Evolutionary conservation across 2,888 invertebrate species (phyloP).

Genomic region (Campopleginae sp.): DNA sequence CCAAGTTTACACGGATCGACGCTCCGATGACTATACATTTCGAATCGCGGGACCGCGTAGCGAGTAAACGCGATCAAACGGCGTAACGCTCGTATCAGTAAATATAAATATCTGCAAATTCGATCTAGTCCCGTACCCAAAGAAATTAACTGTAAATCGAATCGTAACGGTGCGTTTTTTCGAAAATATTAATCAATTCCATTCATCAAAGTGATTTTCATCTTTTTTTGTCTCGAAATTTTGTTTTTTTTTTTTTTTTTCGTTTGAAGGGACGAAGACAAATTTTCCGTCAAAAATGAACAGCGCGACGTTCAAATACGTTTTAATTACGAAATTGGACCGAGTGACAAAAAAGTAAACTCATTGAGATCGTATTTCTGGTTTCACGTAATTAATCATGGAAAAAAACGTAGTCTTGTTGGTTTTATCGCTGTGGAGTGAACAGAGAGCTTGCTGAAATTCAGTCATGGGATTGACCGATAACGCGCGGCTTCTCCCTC

Average conservation of each 20-base stretch:
- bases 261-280: not conserved
- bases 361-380: constrained; percentile 16
- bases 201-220: not conserved
- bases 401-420: constrained; percentile 15
- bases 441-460: constrained; percentile 37
- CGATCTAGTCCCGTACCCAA: not conserved
- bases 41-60: constrained; percentile 17
- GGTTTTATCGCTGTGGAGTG: constrained; percentile 2
- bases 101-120: not conserved
- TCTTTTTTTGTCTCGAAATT: not conserved
- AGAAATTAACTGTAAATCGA: not conserved
- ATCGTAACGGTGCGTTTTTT: not conserved
- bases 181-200: not conserved
- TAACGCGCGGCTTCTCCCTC: constrained; percentile 74
- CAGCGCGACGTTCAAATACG: not conserved
- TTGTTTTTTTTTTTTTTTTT: not conserved
- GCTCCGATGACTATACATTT: constrained; percentile 67
- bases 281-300: not conserved
- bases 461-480: constrained; percentile 67
- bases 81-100: constrained; percentile 69
- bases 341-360: not conserved
- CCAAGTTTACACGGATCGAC: constrained; percentile 74
- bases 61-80: constrained; percentile 69
- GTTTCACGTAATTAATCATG: constrained; percentile 21
- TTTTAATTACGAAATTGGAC: not conserved